phyloP scores from a whole-genome alignment of 2,888 invertebrate species.

The Neoscelio sp. region DNA sequence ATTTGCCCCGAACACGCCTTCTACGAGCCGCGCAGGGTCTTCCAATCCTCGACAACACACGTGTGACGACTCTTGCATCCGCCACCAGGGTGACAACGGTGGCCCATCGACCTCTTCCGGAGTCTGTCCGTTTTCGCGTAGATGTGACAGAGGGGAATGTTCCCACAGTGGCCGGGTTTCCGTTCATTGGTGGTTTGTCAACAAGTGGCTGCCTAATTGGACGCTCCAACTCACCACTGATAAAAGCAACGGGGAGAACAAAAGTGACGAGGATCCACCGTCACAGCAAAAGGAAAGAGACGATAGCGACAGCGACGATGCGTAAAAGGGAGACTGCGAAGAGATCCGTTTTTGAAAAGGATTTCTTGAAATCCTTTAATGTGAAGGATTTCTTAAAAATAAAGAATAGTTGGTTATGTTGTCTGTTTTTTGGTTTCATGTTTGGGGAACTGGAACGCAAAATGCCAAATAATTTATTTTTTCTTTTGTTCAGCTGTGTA shows the following conservation, averaged over 20 bases:
- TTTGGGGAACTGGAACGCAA: too few species aligned
- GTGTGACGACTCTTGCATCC: conserved; percentile 83
- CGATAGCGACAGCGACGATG: conserved; percentile 79
- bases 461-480: too few species aligned
- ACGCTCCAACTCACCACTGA: conserved; percentile 80
- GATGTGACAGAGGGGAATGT: conserved; percentile 78
- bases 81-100: conserved; percentile 82
- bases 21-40: conserved; percentile 57
- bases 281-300: conserved; percentile 72
- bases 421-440: too few species aligned
- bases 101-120: conserved; percentile 62
- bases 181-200: conserved; percentile 87
- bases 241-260: conserved; percentile 72
- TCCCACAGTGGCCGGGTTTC: conserved; percentile 84
- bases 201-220: conserved; percentile 88
- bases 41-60: conserved; percentile 81
- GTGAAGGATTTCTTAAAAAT: too few species aligned
- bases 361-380: too few species aligned
- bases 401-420: too few species aligned
- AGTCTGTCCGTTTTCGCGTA: conserved; percentile 76
- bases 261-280: conserved; percentile 72
- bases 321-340: too few species aligned
- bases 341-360: too few species aligned
- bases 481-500: too few species aligned
- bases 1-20: conserved; percentile 68